phyloP scores from a whole-genome alignment of 2,888 invertebrate species.

The Herminia tarsipennalis region DNA sequence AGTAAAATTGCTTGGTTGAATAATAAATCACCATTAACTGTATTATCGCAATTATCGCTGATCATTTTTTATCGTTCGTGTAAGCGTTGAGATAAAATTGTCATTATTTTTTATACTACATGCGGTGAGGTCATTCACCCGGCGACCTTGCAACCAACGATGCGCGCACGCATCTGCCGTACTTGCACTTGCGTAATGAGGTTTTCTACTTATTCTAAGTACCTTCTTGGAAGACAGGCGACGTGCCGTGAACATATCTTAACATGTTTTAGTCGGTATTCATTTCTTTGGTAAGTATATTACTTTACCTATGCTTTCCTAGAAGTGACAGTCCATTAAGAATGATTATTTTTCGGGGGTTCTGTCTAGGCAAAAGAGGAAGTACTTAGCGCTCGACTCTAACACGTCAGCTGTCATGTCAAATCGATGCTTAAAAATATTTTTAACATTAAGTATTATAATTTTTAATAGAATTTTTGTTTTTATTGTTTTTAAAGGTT shows the following conservation, averaged over 20 bases:
- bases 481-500: no score
- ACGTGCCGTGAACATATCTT: neutral
- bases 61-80: conserved; percentile 7
- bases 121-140: conserved; percentile 31
- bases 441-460: no score
- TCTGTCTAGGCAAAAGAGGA: no score
- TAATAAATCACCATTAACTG: no score
- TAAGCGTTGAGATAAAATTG: conserved; percentile 23
- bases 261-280: conserved; percentile 1
- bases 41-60: conserved; percentile 7
- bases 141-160: conserved; percentile 39
- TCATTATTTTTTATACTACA: conserved; percentile 33
- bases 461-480: no score
- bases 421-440: no score
- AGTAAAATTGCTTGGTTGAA: no score
- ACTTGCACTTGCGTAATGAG: conserved; percentile 43
- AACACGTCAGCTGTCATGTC: no score
- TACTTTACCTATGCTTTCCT: no score
- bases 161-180: conserved; percentile 33
- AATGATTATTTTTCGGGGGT: no score
- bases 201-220: conserved; percentile 20
- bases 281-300: neutral
- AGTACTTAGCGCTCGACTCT: no score
- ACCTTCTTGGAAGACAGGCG: neutral
- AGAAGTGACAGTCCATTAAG: no score